These are phyloP conservation scores for Phasianus colchicus DNA, from an alignment of 2,113 vertebrate genomes.

Conservation along the genomic window DNA sequence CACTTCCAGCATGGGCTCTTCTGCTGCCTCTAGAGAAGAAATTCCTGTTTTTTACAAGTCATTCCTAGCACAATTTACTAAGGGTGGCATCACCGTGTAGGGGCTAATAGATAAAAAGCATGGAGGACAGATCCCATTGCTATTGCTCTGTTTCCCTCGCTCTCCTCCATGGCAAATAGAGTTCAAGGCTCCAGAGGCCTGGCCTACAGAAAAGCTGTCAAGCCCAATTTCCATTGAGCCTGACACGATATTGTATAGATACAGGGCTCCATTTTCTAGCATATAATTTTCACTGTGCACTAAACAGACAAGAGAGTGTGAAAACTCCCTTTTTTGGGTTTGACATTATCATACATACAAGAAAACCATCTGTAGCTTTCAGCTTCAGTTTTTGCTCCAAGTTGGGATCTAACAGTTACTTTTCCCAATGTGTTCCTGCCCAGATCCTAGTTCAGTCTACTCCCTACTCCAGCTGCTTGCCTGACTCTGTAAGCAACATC, in stretches of 20 bases:
- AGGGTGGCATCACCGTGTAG: not conserved
- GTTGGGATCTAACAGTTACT: constrained; percentile 45
- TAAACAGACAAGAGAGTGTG: constrained; percentile 59
- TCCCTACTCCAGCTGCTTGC: not conserved
- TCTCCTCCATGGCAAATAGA: not conserved
- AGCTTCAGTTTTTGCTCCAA: constrained; percentile 51
- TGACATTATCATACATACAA: constrained; percentile 53
- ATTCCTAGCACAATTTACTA: not conserved
- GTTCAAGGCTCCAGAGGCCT: not conserved
- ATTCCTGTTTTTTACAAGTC: not conserved
- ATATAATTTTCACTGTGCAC: constrained; percentile 26
- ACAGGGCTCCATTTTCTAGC: not conserved
- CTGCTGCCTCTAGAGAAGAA: not conserved
- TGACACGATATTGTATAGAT: not conserved
- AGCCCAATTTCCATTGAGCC: not conserved
- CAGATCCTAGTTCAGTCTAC: constrained; percentile 7
- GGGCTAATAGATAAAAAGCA: not conserved
- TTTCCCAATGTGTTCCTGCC: not conserved
- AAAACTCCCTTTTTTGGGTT: constrained; percentile 64
- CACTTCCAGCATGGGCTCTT: not conserved
- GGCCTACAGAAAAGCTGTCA: not conserved
- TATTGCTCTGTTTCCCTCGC: not conserved
- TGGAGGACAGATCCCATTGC: not conserved
- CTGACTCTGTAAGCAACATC: not conserved
- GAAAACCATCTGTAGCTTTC: constrained; percentile 66